These are phyloP conservation scores for Halichoeres trimaculatus DNA, from an alignment of 2,113 vertebrate species.

Conservation along the genomic window DNA sequence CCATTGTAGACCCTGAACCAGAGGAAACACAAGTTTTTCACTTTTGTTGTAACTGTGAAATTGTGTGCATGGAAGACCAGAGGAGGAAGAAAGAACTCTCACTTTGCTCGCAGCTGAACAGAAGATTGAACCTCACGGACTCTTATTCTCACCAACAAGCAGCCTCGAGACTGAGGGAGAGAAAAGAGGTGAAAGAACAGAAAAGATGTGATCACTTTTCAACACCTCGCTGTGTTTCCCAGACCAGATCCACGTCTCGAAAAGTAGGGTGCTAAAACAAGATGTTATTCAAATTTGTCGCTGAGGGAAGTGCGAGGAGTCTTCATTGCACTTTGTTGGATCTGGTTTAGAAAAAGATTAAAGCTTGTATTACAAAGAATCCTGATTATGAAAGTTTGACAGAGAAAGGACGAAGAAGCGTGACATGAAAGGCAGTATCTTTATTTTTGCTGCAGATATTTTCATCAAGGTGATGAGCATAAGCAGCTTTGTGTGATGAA, in stretches of 20 bases:
- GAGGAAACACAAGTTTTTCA: background rate
- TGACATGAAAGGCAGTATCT: background rate
- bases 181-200: constrained; percentile 11
- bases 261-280: constrained; percentile 38
- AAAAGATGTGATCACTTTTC: constrained; percentile 34
- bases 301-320: constrained; percentile 19
- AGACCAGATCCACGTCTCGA: constrained; percentile 31
- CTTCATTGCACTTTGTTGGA: background rate
- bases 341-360: constrained; percentile 32
- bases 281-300: constrained; percentile 38
- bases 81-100: background rate
- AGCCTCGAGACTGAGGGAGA: background rate
- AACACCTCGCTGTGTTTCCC: constrained; percentile 35
- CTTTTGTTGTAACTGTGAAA: background rate
- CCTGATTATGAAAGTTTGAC: constrained; percentile 28
- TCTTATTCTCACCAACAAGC: constrained; percentile 6
- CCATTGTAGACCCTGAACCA: background rate
- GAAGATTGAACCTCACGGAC: constrained; percentile 9
- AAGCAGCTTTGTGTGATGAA: constrained; percentile 61
- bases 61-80: background rate
- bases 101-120: constrained; percentile 8
- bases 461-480: constrained; percentile 36
- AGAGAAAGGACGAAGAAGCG: background rate
- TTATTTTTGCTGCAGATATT: constrained; percentile 28
- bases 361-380: constrained; percentile 31